A percentile compares a stretch with the other conserved stretches of the same genome.
Evolutionary conservation across 2,113 vertebrate species (phyloP).

Genomic region (Dryoscopus gambensis): DNA sequence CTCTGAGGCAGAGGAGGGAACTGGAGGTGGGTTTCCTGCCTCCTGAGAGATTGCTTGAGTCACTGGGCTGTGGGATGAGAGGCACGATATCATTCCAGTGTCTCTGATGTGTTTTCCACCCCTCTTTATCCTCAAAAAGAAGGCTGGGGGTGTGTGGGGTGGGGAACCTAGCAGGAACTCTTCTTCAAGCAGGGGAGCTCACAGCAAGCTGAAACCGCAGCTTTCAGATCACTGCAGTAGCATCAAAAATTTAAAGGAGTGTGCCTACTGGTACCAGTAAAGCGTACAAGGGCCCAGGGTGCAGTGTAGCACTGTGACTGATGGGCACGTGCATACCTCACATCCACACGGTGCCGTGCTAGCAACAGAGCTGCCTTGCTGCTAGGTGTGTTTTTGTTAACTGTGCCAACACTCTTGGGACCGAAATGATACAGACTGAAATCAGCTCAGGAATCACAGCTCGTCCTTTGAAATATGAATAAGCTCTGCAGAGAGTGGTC

Average conservation of each 20-base stretch:
- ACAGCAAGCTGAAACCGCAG: not conserved
- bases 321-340: not conserved
- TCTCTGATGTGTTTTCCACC: not conserved
- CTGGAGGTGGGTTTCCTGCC: not conserved
- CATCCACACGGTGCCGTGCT: not conserved
- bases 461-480: not conserved
- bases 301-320: not conserved
- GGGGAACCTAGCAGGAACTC: not conserved
- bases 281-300: not conserved
- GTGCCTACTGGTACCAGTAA: accelerated
- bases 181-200: not conserved
- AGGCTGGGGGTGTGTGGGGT: not conserved
- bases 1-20: not conserved
- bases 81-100: not conserved
- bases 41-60: not conserved
- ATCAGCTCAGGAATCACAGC: not conserved
- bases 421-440: not conserved
- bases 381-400: not conserved
- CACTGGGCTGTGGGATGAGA: not conserved
- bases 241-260: not conserved
- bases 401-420: not conserved
- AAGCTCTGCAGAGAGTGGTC: not conserved
- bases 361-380: slow-evolving; percentile 11
- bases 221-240: not conserved
- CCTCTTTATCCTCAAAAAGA: not conserved